Evolutionary conservation across 2,113 vertebrate species (phyloP).

Genomic region (Dipodomys merriami): DNA sequence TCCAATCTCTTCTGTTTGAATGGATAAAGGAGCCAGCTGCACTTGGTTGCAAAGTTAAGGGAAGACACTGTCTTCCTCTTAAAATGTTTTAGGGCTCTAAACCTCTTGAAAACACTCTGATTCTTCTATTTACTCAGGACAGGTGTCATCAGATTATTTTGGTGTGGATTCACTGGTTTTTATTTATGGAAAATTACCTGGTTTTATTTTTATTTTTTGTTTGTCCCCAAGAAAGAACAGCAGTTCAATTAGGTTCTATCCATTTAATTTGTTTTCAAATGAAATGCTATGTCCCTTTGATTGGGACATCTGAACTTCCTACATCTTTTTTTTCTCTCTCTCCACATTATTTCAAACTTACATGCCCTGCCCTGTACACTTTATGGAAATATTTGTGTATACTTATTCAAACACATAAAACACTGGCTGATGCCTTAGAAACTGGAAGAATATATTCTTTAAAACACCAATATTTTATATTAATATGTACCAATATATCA

Average conservation of each 20-base stretch:
- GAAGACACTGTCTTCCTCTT: not conserved
- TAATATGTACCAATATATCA: not conserved
- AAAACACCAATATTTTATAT: not conserved
- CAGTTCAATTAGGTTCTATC: not conserved
- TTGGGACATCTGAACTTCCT: slow-evolving; percentile 22
- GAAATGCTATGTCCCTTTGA: slow-evolving; percentile 24
- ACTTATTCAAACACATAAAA: not conserved
- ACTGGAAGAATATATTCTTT: not conserved
- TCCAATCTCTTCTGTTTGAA: not conserved
- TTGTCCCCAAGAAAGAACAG: not conserved
- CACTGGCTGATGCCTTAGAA: not conserved
- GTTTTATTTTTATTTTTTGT: not conserved
- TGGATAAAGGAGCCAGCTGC: not conserved
- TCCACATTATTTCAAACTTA: slow-evolving; percentile 8
- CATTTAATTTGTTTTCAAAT: slow-evolving; percentile 40
- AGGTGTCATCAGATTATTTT: slow-evolving; percentile 5
- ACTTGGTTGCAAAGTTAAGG: not conserved
- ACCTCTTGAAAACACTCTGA: not conserved
- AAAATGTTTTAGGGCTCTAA: not conserved
- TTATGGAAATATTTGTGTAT: not conserved
- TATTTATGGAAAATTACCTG: slow-evolving; percentile 39
- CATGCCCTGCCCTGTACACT: not conserved
- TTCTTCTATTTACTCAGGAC: not conserved
- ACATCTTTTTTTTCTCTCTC: not conserved
- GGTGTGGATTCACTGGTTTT: slow-evolving; percentile 7